Conservation (phyloP, 2,888 invertebrate species). For the Drosophila diplacantha region DNA sequence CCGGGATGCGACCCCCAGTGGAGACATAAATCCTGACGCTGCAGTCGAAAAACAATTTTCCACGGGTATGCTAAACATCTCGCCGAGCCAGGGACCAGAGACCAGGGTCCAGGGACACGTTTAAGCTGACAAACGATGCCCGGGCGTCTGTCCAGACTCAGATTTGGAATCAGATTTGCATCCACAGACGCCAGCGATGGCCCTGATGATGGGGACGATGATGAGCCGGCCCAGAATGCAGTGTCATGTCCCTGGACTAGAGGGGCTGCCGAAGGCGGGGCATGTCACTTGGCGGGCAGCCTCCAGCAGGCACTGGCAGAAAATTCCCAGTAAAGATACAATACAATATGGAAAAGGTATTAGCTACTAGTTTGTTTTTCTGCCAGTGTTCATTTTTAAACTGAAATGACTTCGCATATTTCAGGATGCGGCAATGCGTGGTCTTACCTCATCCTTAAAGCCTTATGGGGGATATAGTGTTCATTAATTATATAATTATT, state of each 20-base stretch:
- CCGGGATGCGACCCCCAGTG: slow-evolving; percentile 26
- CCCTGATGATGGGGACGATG: slow-evolving; percentile 25
- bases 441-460: background rate
- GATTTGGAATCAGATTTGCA: slow-evolving; percentile 33
- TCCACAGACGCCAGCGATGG: slow-evolving; percentile 39
- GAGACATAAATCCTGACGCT: slow-evolving; percentile 67
- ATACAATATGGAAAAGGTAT: background rate
- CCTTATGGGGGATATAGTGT: background rate
- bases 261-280: slow-evolving; percentile 27
- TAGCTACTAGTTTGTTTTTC: background rate
- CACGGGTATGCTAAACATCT: slow-evolving; percentile 71
- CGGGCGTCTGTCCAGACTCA: slow-evolving; percentile 48
- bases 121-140: slow-evolving; percentile 46
- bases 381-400: slow-evolving; percentile 4
- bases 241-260: slow-evolving; percentile 38
- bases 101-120: slow-evolving; percentile 32
- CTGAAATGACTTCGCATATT: slow-evolving; percentile 58
- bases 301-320: slow-evolving; percentile 21
- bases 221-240: slow-evolving; percentile 36
- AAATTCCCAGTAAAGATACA: background rate
- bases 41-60: slow-evolving; percentile 71
- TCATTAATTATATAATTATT: background rate
- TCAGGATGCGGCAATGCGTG: slow-evolving; percentile 39
- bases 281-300: slow-evolving; percentile 24
- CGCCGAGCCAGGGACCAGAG: slow-evolving; percentile 27